Evolutionary conservation across 2,888 invertebrate genomes (phyloP).

Genomic region (Ophion ventricosus): DNA sequence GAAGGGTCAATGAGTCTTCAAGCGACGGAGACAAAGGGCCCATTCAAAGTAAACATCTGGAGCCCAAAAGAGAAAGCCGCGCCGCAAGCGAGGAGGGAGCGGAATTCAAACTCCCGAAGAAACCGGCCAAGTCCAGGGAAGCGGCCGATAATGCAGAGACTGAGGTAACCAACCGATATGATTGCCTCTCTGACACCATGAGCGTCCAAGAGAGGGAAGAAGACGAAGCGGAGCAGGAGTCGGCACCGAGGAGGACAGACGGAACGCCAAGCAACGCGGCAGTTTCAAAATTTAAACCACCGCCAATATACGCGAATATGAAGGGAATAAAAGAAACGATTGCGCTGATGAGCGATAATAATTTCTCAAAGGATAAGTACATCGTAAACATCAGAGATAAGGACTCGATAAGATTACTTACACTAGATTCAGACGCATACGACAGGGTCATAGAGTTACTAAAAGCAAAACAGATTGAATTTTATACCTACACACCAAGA

Average conservation of each 20-base stretch:
- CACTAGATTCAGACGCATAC: neutral
- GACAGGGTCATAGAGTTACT: neutral
- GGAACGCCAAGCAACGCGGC: neutral
- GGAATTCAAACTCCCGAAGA: neutral
- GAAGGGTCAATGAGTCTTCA: too few species aligned
- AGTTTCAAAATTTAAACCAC: neutral
- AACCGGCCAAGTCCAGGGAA: neutral
- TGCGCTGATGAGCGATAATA: neutral
- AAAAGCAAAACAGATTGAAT: constrained; percentile 18
- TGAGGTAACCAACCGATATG: neutral
- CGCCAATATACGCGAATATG: neutral
- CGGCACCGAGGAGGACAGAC: neutral
- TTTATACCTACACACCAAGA: neutral
- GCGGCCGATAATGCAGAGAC: neutral
- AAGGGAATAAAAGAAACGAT: neutral
- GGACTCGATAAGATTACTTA: neutral
- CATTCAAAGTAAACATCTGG: too few species aligned
- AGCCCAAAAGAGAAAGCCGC: neutral
- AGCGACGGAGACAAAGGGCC: too few species aligned
- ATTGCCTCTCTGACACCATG: neutral
- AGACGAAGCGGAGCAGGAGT: too few species aligned
- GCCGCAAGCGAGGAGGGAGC: neutral
- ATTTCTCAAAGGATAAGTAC: neutral
- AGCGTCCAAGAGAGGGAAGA: neutral
- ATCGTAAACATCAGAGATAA: neutral